Conservation (phyloP, 2,797 vertebrate species). For the Urocyon cinereoargenteus region DNA sequence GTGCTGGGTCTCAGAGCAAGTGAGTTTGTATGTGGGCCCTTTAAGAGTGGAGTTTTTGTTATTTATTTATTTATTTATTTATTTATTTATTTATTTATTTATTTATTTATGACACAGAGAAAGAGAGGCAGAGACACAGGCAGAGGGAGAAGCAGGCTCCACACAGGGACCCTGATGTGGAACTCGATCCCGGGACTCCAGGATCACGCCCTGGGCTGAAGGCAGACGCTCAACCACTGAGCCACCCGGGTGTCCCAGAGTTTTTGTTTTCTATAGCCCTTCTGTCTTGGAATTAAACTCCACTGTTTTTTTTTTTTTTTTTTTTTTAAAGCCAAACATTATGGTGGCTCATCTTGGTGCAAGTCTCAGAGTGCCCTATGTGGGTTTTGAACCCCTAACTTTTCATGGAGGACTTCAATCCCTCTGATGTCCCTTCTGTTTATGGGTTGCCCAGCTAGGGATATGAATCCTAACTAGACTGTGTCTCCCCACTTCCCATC, state of each 20-base stretch:
- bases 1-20: background rate
- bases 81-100: background rate
- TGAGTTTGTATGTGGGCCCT: background rate
- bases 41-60: background rate
- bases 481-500: background rate
- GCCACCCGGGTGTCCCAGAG: too few relatives aligned
- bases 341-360: background rate
- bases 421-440: background rate
- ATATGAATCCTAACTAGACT: background rate
- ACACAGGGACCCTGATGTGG: background rate
- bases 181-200: background rate
- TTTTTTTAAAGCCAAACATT: background rate
- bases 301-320: too few relatives aligned
- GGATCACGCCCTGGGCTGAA: background rate
- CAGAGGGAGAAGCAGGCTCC: background rate
- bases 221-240: background rate
- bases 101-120: background rate
- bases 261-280: too few relatives aligned
- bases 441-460: background rate
- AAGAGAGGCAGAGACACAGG: background rate
- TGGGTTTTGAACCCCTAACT: background rate
- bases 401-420: background rate
- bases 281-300: too few relatives aligned
- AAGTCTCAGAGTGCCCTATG: background rate
- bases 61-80: background rate